Evolutionary conservation across 2,113 vertebrate genomes (phyloP), one percentile per base, ranked within the genome.

Genomic region (Odontesthes bonariensis): DNA sequence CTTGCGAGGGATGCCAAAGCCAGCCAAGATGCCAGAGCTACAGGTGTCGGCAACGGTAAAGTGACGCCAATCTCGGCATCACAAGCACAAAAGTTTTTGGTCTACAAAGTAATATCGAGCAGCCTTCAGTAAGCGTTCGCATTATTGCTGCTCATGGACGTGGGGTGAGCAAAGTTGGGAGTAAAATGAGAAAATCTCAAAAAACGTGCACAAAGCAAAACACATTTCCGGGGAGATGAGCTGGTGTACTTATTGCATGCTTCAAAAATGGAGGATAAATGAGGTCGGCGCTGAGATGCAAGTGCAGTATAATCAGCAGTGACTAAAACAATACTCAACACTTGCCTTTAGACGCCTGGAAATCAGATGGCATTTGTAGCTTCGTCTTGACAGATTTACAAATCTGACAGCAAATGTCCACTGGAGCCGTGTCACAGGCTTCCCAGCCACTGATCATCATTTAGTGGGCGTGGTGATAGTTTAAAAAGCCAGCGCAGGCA

Each of bases 1-100:
- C 90, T 99, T 0, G 98, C 96, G 10, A 96, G 96, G 86, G 97
- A 94, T 77, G 97, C 96, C 79, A 97, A 96, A 92, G 95, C 96
- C 89, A 96, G 75, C 84, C 91, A 91, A 73, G 92, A 93, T 14
- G 91, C 93, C 72, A 86, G 92, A 60, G 85, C 92, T 13, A 69
- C 87, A 1, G 44, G 74, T 5, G 75, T 85, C 94, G 91, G 77
- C 80, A 97, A 93, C 77, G 95, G 96, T 98, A 94, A 68, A 27
- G 31, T 1, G 35, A 8, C 47, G 8, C 10, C 7, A 2, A n/a
- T n/a, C 46, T 19, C 16, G 16, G 46, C 17, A 44, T 14, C 42
- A 44, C 42, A 44, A 44, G 3, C 42, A 44, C 42, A 27, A 27
- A 42, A 5, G 13, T 16, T 19, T 63, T 31, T 17, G 20, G 14